phyloP scores from a whole-genome alignment of 2,888 invertebrate genomes.

The Synergus umbraculus region DNA sequence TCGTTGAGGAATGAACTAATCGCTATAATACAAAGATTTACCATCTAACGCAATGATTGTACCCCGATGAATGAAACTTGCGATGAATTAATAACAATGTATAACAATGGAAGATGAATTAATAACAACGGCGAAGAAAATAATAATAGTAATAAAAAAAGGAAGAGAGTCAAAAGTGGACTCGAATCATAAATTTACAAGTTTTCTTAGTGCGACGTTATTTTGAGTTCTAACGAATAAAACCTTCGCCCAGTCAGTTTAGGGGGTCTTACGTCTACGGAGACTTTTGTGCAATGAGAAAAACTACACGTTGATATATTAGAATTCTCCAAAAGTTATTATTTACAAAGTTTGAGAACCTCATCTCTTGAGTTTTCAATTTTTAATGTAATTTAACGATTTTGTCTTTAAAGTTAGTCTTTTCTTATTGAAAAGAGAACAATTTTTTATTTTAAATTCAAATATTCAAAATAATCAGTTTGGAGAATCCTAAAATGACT shows the following conservation, averaged over 20 bases:
- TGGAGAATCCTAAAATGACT: background rate
- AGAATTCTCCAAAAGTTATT: background rate
- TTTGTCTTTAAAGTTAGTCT: no score
- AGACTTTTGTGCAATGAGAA: conserved; percentile 32
- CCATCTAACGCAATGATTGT: conserved; percentile 11
- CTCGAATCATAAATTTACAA: conserved; percentile 9
- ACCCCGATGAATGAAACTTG: background rate
- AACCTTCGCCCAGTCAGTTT: conserved; percentile 38
- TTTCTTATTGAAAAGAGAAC: background rate
- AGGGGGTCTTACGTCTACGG: conserved; percentile 38
- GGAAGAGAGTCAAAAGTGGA: background rate
- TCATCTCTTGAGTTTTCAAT: background rate
- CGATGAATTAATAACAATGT: conserved; percentile 47
- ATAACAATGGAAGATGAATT: conserved; percentile 41
- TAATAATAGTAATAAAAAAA: background rate
- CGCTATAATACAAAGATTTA: conserved; percentile 50
- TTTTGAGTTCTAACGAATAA: conserved; percentile 21
- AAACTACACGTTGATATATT: background rate
- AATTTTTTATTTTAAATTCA: background rate
- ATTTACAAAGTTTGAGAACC: background rate
- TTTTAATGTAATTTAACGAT: background rate
- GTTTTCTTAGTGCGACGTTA: conserved; percentile 9
- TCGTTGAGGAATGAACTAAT: conserved; percentile 61
- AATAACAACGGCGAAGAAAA: conserved; percentile 8
- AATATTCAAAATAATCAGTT: background rate